Percentiles rank a stretch among this genome's conserved stretches.
These are phyloP conservation scores for Apus apus DNA, from an alignment of 2,113 vertebrate species.

Conservation along the genomic window DNA sequence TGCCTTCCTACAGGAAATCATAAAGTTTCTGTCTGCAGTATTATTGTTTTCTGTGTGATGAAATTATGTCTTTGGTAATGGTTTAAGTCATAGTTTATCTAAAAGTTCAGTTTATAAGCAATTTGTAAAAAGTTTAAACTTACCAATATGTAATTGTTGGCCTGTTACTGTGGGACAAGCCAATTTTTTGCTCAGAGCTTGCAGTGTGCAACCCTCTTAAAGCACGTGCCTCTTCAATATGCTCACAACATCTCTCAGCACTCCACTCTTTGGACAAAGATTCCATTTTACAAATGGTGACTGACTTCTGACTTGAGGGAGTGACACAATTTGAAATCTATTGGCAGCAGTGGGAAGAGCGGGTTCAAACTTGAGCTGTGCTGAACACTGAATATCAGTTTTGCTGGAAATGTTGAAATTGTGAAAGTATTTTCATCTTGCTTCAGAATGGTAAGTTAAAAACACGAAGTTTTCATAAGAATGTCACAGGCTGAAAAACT, in stretches of 20 bases:
- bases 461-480: neutral
- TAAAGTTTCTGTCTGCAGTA: neutral
- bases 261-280: neutral
- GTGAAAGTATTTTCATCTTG: neutral
- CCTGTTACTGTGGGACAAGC: neutral
- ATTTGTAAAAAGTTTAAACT: neutral
- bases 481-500: neutral
- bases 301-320: neutral
- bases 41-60: neutral
- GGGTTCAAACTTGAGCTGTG: neutral
- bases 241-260: neutral
- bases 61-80: neutral
- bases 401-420: neutral
- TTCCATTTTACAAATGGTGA: neutral
- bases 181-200: neutral
- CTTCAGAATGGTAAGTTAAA: neutral
- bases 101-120: neutral
- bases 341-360: neutral
- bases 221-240: neutral
- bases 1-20: neutral
- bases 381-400: neutral
- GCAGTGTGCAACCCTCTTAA: fast-evolving
- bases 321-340: neutral
- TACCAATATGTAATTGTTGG: neutral
- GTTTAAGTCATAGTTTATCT: neutral